Conservation (phyloP, 2,113 vertebrate genomes). For the Eulemur rufifrons region DNA sequence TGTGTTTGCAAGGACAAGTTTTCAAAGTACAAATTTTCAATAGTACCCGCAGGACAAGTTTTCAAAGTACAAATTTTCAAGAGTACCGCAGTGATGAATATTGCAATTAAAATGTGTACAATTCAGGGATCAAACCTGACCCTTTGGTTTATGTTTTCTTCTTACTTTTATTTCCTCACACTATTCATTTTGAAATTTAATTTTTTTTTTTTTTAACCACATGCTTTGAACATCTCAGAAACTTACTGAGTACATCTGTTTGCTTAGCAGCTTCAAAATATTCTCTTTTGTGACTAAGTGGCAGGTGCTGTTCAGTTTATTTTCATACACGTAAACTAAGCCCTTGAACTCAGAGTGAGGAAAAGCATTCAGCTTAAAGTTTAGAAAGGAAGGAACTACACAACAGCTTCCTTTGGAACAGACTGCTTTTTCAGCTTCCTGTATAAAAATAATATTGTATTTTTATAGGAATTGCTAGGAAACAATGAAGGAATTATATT, state of each 20-base stretch:
- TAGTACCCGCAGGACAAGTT: neutral
- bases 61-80: neutral
- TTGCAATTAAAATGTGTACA: neutral
- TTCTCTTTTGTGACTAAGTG: conserved; percentile 65
- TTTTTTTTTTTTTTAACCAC: neutral
- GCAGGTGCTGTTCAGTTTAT: conserved; percentile 75
- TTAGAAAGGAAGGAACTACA: conserved; percentile 74
- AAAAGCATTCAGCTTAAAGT: conserved; percentile 50
- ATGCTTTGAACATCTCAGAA: conserved; percentile 20
- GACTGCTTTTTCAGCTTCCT: conserved; percentile 71
- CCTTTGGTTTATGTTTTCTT: neutral
- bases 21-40: neutral
- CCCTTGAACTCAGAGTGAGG: conserved; percentile 71
- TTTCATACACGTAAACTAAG: conserved; percentile 65
- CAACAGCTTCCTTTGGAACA: conserved; percentile 71
- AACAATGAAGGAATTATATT: conserved; percentile 72
- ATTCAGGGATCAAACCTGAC: neutral
- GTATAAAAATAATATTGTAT: conserved; percentile 64
- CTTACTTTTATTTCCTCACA: conserved; percentile 18
- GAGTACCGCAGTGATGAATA: neutral
- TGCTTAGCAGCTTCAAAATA: conserved; percentile 43
- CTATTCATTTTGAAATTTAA: neutral
- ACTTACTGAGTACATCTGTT: conserved; percentile 30
- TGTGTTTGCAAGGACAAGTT: conserved; percentile 32
- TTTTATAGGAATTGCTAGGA: conserved; percentile 62